These are phyloP conservation scores for Coracopsis vasa DNA, from an alignment of 2,113 vertebrate genomes.

Conservation along the genomic window DNA sequence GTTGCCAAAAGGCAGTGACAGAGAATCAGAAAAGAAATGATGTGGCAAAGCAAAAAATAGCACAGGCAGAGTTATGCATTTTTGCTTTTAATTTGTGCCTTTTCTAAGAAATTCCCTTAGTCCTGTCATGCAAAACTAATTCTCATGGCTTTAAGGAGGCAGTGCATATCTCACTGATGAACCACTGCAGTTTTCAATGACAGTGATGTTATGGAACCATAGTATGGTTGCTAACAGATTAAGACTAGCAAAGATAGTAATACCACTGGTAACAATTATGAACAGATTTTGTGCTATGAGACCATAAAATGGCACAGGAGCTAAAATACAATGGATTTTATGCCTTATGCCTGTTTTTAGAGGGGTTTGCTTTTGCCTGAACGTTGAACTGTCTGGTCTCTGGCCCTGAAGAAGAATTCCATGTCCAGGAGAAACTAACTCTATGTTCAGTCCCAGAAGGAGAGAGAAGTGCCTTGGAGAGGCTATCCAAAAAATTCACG, in stretches of 20 bases:
- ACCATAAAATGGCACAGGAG: background rate
- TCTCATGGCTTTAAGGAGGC: background rate
- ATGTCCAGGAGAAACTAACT: background rate
- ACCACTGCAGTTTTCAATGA: background rate
- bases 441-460: background rate
- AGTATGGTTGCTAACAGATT: background rate
- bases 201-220: rapidly evolving
- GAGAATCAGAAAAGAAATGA: background rate
- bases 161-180: background rate
- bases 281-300: background rate
- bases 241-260: background rate
- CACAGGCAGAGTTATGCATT: background rate
- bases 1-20: background rate
- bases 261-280: background rate
- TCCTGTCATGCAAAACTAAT: background rate
- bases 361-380: background rate
- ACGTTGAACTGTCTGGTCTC: background rate
- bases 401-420: background rate
- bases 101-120: background rate
- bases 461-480: background rate
- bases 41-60: background rate
- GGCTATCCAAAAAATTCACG: background rate
- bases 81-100: background rate
- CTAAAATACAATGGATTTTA: background rate
- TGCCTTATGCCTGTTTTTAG: background rate